Evolutionary conservation across 2,888 invertebrate genomes (phyloP).

Genomic region (Sylvicola cinctus): DNA sequence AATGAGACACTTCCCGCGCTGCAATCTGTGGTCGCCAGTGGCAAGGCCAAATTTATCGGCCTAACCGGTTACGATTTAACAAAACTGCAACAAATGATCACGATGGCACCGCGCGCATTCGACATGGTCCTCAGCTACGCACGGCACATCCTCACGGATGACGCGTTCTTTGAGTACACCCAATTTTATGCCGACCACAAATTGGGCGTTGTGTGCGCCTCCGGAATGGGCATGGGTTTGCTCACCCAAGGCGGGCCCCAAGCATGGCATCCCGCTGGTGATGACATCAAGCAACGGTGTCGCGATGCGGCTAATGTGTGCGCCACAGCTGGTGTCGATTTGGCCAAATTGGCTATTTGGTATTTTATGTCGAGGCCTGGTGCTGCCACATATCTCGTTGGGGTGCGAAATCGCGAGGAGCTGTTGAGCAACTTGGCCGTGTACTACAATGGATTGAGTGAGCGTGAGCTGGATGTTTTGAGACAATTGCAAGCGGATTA

Average conservation of each 20-base stretch:
- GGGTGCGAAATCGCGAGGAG: constrained; percentile 46
- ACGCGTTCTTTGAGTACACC: constrained; percentile 48
- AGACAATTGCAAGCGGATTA: constrained; percentile 33
- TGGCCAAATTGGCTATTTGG: constrained; percentile 52
- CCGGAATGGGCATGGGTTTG: constrained; percentile 64
- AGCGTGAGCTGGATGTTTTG: constrained; percentile 40
- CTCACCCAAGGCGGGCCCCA: constrained; percentile 54
- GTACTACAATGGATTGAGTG: constrained; percentile 37
- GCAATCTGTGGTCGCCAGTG: constrained; percentile 46
- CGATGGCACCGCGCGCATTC: constrained; percentile 30
- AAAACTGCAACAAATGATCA: constrained; percentile 50
- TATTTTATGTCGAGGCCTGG: constrained; percentile 36
- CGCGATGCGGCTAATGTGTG: constrained; percentile 40
- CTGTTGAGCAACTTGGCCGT: constrained; percentile 43
- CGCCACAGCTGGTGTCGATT: constrained; percentile 38
- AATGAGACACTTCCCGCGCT: constrained; percentile 74
- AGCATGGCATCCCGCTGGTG: constrained; percentile 59
- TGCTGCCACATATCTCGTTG: constrained; percentile 52
- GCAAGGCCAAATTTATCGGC: constrained; percentile 62
- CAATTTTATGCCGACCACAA: constrained; percentile 20
- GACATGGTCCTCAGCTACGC: constrained; percentile 51
- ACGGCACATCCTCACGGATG: constrained; percentile 61
- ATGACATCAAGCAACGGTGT: constrained; percentile 38
- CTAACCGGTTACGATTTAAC: constrained; percentile 71
- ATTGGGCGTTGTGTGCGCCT: constrained; percentile 67